Evolutionary conservation across 2,113 vertebrate genomes (phyloP).

Genomic region (Athene noctua): DNA sequence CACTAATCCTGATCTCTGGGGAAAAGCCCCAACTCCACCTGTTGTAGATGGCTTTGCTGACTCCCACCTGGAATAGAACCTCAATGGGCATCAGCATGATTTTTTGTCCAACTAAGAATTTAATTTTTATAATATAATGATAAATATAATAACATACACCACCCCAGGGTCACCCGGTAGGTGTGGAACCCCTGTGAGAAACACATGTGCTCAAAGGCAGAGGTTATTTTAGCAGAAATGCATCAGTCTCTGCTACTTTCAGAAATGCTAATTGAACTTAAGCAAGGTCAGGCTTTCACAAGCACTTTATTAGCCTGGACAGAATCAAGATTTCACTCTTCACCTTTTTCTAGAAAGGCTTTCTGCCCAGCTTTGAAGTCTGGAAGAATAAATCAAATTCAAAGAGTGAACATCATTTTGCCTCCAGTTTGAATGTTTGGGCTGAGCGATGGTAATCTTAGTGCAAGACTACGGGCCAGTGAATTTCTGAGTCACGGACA

Average conservation of each 20-base stretch:
- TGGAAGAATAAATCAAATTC: neutral
- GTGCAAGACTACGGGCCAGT: neutral
- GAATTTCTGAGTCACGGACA: neutral
- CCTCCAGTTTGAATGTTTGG: neutral
- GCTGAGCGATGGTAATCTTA: neutral
- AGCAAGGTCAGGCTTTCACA: rapidly evolving
- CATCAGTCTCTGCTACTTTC: neutral
- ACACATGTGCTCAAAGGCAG: rapidly evolving
- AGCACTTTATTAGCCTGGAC: neutral
- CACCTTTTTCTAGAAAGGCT: neutral
- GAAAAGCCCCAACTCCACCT: neutral
- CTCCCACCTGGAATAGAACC: neutral
- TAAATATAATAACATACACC: too few species aligned
- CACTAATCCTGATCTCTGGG: neutral
- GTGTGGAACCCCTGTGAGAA: neutral
- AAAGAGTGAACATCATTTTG: neutral
- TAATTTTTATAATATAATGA: neutral
- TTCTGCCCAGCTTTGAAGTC: neutral
- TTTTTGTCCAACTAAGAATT: neutral
- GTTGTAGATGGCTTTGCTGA: neutral
- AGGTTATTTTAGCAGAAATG: neutral
- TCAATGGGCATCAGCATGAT: rapidly evolving
- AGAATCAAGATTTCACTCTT: neutral
- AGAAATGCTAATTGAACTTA: neutral
- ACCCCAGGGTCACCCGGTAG: rapidly evolving